Evolutionary conservation across 2,888 invertebrate species (phyloP), one percentile per base, ranked within the genome.

Genomic region (Lepidochrysops patricia): DNA sequence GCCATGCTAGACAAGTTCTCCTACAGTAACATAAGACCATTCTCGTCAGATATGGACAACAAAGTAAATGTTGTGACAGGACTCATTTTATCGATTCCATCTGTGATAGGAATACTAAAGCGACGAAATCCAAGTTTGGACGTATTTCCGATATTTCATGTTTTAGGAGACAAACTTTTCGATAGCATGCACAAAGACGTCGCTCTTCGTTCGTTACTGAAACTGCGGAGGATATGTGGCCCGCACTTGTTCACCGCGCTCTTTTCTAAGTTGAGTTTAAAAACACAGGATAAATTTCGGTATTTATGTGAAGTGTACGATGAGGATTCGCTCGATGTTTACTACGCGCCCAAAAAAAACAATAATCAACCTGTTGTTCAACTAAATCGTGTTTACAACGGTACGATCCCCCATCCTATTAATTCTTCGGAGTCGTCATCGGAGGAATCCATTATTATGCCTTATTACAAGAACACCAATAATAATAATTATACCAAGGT

Each of bases 151-250:
- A 86, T 87, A 60, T 88, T 91, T 68, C 84, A 90, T 69, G 84
- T 90, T 58, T 73, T 92, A 48, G 89, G 91, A 6, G 88, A 89
- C 35, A 92, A 91, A 71, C 83, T 91, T 75, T 91, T 83, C 62
- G 87, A 88, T 65, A 74, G 77, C 2, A 67, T 85, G 66, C 81
- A 92, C 67, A 93, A 93, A 78, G 95, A 95, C 75, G 92, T 93
- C 9, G 93, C 94, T 0, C 78, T 95, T 2, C 91, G 94, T 68
- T 93, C 95, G 1, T 78, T 96, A 61, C 82, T 92, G 56, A 94
- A 94, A 77, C 91, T 96, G 58, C 90, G 93, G 57, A 92, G 93
- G 64, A 84, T 92, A 5, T 89, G 95, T 61, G 95, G 95, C 0
- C 82, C 89, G 1, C 84, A 90, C 6, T 91, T 92, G 61, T 95